Percentiles rank a stretch among this genome's conserved stretches.
Evolutionary conservation across 37 sponge, comb jelly and placozoan genomes (phyloP).

Genomic region (Dysidea cf. avara): DNA sequence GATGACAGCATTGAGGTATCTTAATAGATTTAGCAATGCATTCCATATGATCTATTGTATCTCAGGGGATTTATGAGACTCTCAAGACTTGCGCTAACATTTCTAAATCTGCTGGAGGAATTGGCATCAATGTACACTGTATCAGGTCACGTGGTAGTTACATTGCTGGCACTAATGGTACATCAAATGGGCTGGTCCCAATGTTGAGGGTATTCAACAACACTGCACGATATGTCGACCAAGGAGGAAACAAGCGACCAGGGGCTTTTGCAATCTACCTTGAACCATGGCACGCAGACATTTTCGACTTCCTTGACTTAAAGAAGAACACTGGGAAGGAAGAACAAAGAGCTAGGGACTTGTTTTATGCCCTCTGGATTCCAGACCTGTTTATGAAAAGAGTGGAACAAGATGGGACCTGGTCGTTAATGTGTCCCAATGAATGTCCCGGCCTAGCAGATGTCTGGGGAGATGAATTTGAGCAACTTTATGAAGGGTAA

Average conservation of each 20-base stretch:
- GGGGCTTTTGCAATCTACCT: conserved; percentile 99
- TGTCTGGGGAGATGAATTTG: conserved; percentile 95
- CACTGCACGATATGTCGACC: conserved; percentile 98
- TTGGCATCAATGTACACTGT: conserved; percentile 89
- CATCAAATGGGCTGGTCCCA: conserved; percentile 95
- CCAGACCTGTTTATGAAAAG: conserved; percentile 98
- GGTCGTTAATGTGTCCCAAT: conserved; percentile 98
- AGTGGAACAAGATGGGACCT: conserved; percentile 78
- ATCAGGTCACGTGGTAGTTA: conserved; percentile 94
- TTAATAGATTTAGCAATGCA: background rate
- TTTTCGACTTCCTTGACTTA: conserved; percentile 94
- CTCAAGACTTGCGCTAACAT: conserved; percentile 96
- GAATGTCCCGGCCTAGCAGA: conserved; percentile 95
- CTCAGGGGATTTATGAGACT: conserved; percentile 97
- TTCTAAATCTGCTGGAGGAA: conserved; percentile 98
- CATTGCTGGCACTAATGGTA: conserved; percentile 98
- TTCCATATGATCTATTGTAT: background rate
- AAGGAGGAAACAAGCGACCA: conserved; percentile 98
- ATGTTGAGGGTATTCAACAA: conserved; percentile 98
- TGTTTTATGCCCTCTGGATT: conserved; percentile 97
- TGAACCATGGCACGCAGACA: conserved; percentile 98
- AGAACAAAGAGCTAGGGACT: conserved; percentile 94
- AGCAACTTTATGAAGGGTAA: conserved; percentile 79
- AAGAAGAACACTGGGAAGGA: conserved; percentile 98
- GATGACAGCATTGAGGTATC: conserved; percentile 95